Evolutionary conservation across 2,113 vertebrate species (phyloP).

Genomic region (Oncorhynchus masou): DNA sequence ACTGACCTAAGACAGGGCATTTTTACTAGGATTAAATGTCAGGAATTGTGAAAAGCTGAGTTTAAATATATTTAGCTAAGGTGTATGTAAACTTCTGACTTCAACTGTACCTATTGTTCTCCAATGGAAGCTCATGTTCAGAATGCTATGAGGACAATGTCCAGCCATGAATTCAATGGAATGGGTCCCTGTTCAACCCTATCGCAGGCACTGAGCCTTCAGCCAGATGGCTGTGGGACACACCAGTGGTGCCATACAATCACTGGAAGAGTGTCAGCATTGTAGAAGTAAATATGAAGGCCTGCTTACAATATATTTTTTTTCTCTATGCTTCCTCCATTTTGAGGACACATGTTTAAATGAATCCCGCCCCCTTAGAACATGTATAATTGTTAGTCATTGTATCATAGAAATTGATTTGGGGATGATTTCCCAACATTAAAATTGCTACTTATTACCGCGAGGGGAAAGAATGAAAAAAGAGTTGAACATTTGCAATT

Average conservation of each 20-base stretch:
- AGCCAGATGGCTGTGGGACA: slow-evolving; percentile 73
- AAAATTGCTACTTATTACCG: slow-evolving; percentile 13
- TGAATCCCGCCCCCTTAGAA: slow-evolving; percentile 4
- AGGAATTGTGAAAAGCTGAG: no score
- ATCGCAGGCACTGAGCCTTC: slow-evolving; percentile 59
- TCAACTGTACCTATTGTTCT: slow-evolving; percentile 57
- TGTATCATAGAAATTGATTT: slow-evolving; percentile 13
- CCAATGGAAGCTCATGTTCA: slow-evolving; percentile 58
- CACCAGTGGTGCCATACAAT: slow-evolving; percentile 67
- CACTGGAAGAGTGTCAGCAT: slow-evolving; percentile 58
- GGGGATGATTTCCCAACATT: slow-evolving; percentile 10
- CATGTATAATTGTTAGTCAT: slow-evolving; percentile 4
- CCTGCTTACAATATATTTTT: slow-evolving; percentile 30
- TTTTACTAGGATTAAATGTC: no score
- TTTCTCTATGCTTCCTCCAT: slow-evolving; percentile 34
- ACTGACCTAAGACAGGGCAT: no score
- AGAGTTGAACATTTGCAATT: slow-evolving; percentile 10
- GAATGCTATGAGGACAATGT: slow-evolving; percentile 64
- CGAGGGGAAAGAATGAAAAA: slow-evolving; percentile 5
- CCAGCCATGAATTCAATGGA: slow-evolving; percentile 65
- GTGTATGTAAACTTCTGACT: slow-evolving; percentile 13
- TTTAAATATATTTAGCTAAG: no score
- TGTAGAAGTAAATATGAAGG: slow-evolving; percentile 52
- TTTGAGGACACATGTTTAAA: slow-evolving; percentile 27
- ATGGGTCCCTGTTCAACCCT: slow-evolving; percentile 68